Base-by-base conservation (phyloP, 2,113 vertebrate genomes). In the Phrynosoma platyrhinos region DNA sequence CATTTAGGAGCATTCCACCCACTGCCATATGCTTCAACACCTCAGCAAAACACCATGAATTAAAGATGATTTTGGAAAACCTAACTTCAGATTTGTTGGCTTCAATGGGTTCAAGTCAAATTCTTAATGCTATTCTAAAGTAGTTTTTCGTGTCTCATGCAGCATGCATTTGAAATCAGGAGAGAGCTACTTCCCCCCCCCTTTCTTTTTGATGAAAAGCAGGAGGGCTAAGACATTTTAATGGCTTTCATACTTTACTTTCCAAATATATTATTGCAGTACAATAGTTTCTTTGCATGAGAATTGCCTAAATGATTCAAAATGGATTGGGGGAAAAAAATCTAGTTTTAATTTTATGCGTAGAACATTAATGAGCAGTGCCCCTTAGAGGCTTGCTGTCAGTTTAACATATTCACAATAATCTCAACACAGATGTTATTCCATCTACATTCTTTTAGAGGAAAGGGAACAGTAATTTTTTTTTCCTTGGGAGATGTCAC, bases 321-420 rank as follows among this genome's bases (percentile, higher is more conserved):
- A 97, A 95, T 96, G 95, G 95, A 95, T 96, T 94, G 96, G 94
- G 94, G 95, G 96, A 96, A 97, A 97, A 96, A 95, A 96, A 96
- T 97, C 94, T 93, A 89, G 95, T 97, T 97, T 97, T 97, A 97
- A 97, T 97, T 97, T 97, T 97, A 97, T 97, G 96, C 97, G 91
- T 94, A 93, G 95, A 95, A 92, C 96, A 96, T 97, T 97, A 97
- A 97, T 96, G 96, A 97, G 95, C 58, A 58, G 92, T 93, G 95
- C 75, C 95, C 97, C 95, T 96, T 80, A 79, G 97, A 97, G 96
- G 96, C 93, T 84, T 95, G 92, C 96, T 97, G 97, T 97, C 97
- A 97, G 95, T 95, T 96, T 95, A 96, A 96, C 94, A 84, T 94
- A 94, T 96, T 97, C 96, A 95, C 96, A 96, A 95, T 95, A 96